Percentiles rank a stretch among this genome's conserved stretches.
Conservation (phyloP, 2,113 vertebrate species). For the Myrmecobius fasciatus region DNA sequence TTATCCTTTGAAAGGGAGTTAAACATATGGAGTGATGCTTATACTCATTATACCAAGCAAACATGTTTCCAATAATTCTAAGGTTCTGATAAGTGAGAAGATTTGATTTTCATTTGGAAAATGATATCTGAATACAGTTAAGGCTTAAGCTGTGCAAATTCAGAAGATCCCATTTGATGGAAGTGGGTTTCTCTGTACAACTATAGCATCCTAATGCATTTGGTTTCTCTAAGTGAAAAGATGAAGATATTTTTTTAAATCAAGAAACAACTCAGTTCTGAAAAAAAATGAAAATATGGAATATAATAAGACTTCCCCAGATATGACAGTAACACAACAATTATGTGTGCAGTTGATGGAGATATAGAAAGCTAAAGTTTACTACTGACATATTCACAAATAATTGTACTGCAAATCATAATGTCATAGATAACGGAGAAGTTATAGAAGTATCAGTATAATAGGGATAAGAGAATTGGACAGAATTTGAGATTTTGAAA, state of each 20-base stretch:
- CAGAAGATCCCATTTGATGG: neutral
- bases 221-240: neutral
- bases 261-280: neutral
- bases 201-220: neutral
- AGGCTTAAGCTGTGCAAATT: neutral
- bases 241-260: neutral
- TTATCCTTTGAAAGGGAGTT: neutral
- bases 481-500: neutral
- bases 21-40: neutral
- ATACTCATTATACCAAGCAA: constrained; percentile 14
- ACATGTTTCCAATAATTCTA: neutral
- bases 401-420: neutral
- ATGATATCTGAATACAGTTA: neutral
- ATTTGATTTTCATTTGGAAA: neutral
- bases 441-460: neutral
- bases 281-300: neutral
- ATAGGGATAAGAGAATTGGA: neutral
- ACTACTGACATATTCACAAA: neutral
- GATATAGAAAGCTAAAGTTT: neutral
- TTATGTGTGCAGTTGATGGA: neutral
- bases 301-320: neutral
- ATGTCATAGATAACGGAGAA: neutral
- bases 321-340: neutral
- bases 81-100: neutral
- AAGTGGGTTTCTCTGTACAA: neutral